phyloP scores from a whole-genome alignment of 2,797 vertebrate species.

The Pipistrellus kuhlii region DNA sequence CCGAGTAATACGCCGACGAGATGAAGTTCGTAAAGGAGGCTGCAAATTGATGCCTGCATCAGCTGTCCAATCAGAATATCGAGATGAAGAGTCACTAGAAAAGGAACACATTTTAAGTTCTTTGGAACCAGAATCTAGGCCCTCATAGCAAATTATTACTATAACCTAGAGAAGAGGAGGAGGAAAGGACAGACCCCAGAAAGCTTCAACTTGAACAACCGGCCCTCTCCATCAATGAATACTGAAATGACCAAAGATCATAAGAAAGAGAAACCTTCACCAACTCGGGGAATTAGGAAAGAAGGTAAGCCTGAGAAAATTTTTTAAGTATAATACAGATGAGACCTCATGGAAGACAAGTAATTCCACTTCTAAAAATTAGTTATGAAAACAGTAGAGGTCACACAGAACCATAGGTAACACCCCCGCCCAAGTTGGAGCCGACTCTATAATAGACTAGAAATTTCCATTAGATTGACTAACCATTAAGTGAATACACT shows the following conservation, averaged over 20 bases:
- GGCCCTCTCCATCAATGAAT: not conserved
- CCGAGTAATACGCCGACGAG: constrained; percentile 88
- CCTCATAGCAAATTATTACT: not conserved
- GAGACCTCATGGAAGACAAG: not conserved
- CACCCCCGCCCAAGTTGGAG: not conserved
- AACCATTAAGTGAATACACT: not conserved
- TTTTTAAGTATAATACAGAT: not conserved
- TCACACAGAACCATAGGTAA: not conserved
- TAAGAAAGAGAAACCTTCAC: not conserved
- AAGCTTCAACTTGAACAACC: not conserved
- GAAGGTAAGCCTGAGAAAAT: not conserved
- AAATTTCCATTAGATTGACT: not conserved
- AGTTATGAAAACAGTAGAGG: not conserved
- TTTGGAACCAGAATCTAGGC: not conserved
- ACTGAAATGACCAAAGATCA: not conserved
- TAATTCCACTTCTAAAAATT: not conserved
- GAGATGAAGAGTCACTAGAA: constrained; percentile 93
- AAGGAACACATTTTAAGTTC: not conserved
- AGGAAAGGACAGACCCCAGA: not conserved
- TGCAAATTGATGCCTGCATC: constrained; percentile 95
- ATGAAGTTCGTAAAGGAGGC: constrained; percentile 91
- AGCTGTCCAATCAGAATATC: constrained; percentile 97
- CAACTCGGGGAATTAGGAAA: not conserved
- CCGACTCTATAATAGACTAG: not conserved
- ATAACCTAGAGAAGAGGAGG: too few relatives aligned